Conservation (phyloP, 2,113 vertebrate genomes). For the Ammodytes dubius region DNA sequence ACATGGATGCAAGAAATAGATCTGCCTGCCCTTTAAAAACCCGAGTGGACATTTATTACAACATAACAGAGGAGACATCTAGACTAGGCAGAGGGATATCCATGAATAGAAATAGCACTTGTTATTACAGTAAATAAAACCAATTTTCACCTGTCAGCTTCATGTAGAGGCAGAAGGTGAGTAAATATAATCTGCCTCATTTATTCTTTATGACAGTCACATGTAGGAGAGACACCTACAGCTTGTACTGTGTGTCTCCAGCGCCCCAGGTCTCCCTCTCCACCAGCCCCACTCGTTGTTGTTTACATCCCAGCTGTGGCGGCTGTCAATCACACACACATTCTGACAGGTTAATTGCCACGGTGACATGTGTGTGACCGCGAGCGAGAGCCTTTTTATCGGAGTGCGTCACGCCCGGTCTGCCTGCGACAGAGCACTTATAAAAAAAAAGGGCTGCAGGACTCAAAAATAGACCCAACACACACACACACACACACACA, state of each 20-base stretch:
- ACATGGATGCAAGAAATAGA: neutral
- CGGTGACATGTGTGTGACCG: slow-evolving; percentile 65
- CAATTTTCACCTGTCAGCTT: neutral
- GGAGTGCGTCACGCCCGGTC: slow-evolving; percentile 51
- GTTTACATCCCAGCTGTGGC: slow-evolving; percentile 66
- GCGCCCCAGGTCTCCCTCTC: slow-evolving; percentile 16
- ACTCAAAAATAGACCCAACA: slow-evolving; percentile 43
- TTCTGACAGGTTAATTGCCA: slow-evolving; percentile 70
- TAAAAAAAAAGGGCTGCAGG: slow-evolving; percentile 26
- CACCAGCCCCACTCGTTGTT: slow-evolving; percentile 6
- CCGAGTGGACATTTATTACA: neutral
- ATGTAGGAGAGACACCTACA: slow-evolving; percentile 1
- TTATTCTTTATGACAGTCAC: slow-evolving; percentile 33
- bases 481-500: neutral
- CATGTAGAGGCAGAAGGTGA: neutral
- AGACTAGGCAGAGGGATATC: too few species aligned
- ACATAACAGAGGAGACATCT: neutral
- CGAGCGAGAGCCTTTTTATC: slow-evolving; percentile 63
- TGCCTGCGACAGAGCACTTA: slow-evolving; percentile 35
- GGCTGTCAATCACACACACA: slow-evolving; percentile 69
- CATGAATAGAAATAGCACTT: too few species aligned
- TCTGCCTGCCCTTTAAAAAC: neutral
- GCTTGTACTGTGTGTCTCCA: neutral
- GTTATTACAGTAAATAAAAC: too few species aligned
- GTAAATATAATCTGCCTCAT: slow-evolving; percentile 32